Conservation (phyloP, 2,888 invertebrate genomes). For the Conops quadrifasciatus region DNA sequence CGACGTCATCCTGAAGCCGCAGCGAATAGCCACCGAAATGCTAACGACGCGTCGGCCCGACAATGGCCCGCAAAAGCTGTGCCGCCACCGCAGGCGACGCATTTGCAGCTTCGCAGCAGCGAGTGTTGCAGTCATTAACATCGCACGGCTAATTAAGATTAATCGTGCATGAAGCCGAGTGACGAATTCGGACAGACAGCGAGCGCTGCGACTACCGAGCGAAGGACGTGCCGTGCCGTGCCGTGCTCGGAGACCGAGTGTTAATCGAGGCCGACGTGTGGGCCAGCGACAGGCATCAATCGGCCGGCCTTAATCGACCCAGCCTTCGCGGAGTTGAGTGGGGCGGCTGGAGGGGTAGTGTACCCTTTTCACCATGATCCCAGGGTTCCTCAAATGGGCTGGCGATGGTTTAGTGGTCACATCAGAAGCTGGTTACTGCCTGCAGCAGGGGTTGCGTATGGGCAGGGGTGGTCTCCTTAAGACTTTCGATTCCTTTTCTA, state of each 20-base stretch:
- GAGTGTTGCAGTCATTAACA: slow-evolving; percentile 36
- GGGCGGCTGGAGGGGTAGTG: neutral
- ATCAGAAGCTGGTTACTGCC: too few species aligned
- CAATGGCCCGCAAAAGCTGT: neutral
- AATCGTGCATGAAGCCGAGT: slow-evolving; percentile 31
- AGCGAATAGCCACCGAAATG: neutral
- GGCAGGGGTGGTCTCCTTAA: too few species aligned
- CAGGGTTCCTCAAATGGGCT: too few species aligned
- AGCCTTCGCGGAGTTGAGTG: neutral
- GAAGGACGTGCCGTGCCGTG: slow-evolving; percentile 21
- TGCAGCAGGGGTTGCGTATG: too few species aligned
- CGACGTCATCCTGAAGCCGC: slow-evolving; percentile 19
- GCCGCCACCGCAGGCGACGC: slow-evolving; percentile 12
- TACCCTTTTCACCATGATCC: too few species aligned
- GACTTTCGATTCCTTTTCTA: too few species aligned
- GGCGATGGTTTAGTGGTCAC: too few species aligned
- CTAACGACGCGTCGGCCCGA: neutral
- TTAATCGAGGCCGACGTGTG: slow-evolving; percentile 6
- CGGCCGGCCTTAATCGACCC: neutral
- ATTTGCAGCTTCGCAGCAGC: slow-evolving; percentile 3
- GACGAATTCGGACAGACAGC: slow-evolving; percentile 18
- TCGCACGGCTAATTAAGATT: slow-evolving; percentile 31
- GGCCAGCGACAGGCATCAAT: neutral
- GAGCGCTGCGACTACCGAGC: slow-evolving; percentile 17
- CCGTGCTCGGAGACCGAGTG: neutral